Percentiles rank a stretch among this genome's conserved stretches.
phyloP scores from a whole-genome alignment of 1,140 invertebrate species.

The Drosophila sp. region DNA sequence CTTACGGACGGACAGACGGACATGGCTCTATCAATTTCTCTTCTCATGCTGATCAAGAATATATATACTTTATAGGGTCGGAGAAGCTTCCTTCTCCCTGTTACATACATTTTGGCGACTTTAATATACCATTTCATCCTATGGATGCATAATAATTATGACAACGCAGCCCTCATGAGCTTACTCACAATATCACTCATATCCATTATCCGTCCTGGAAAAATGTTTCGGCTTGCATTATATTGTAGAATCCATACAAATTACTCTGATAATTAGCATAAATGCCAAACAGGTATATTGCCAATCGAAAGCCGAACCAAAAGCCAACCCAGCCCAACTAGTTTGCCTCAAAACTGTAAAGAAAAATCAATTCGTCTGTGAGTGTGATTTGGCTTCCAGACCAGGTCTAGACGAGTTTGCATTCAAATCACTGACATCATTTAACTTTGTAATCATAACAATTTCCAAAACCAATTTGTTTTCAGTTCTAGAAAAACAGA shows the following conservation, averaged over 20 bases:
- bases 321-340: constrained; percentile 40
- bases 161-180: constrained; percentile 12
- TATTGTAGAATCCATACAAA: constrained; percentile 41
- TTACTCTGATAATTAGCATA: constrained; percentile 74
- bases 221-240: constrained; percentile 23
- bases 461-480: constrained; percentile 78
- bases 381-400: constrained; percentile 27
- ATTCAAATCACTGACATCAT: constrained; percentile 76
- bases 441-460: constrained; percentile 80
- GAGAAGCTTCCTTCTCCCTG: too few species aligned
- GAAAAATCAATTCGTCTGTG: constrained; percentile 56
- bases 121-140: too few species aligned
- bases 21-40: too few species aligned
- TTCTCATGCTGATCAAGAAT: too few species aligned
- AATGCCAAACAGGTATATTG: constrained; percentile 58
- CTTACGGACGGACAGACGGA: too few species aligned
- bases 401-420: constrained; percentile 52
- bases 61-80: too few species aligned
- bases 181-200: background rate
- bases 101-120: too few species aligned
- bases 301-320: constrained; percentile 23
- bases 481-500: constrained; percentile 24
- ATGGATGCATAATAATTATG: constrained; percentile 24
- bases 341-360: constrained; percentile 53
- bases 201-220: constrained; percentile 31